Base-by-base conservation (phyloP, 1,140 invertebrate species). In the Drosophila guanche region DNA sequence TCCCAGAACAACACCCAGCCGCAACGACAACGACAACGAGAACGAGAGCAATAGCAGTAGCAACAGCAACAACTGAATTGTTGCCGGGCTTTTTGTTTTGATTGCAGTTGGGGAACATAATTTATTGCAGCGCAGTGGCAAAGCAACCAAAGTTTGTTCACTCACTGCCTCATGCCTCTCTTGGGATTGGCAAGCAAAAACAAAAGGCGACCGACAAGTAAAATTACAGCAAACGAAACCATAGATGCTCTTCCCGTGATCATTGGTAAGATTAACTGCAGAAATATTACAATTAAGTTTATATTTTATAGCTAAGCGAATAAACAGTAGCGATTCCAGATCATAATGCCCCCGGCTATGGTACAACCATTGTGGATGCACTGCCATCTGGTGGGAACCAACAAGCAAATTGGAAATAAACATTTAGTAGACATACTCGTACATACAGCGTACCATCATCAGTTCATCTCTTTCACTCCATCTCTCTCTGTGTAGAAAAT, bases 21-120 rank as follows among this genome's bases (percentile, higher is more conserved):
- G 33, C 33, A 37, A 4, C 33, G 33, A 37, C 33, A 37, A 10
- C 29, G 29, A 33, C 33, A 37, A 4, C 33, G 29, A 33, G 25
- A 37, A 4, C 33, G 29, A 33, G 25, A 14, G 37, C 22, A 63
- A 55, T 27, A 43, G 45, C 41, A 8, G 3, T 23, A 33, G 7
- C 37, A 14, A 37, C 20, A 66, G 41, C 16, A 57, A 40, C 43
- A 56, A 54, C 54, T 20, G 43, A 57, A 84, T 59, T 72, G 46
- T 70, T 69, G 72, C 66, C 54, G 27, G 58, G 65, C 62, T 70
- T 71, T 70, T 70, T 85, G 80, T 77, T 85, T 85, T 80, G 81
- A 80, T 85, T 86, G 81, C 77, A 81, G 81, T 85, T 85, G 68
- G 58, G 46, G 61, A 77, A 81, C 77, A 86, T 86, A 85, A 81